Conservation (phyloP, 2,888 invertebrate species). For the Cheilosia variabilis region DNA sequence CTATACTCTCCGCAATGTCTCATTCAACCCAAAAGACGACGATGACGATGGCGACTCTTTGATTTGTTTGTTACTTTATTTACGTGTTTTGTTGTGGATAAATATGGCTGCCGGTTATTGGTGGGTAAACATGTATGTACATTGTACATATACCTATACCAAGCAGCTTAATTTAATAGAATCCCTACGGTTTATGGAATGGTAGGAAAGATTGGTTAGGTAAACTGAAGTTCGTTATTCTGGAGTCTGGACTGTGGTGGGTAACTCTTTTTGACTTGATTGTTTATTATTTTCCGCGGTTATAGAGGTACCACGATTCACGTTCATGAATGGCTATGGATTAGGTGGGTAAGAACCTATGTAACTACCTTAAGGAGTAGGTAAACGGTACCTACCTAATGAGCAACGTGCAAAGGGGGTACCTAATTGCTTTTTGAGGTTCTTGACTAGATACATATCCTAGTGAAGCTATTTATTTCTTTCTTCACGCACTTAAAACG, state of each 20-base stretch:
- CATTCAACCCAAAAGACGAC: conserved; percentile 44
- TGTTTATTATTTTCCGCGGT: conserved; percentile 1
- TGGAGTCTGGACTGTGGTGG: background rate
- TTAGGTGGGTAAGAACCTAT: background rate
- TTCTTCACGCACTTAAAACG: no score
- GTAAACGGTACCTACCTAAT: no score
- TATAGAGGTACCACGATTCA: conserved; percentile 59
- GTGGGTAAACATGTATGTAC: conserved; percentile 38
- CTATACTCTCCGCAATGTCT: conserved; percentile 1
- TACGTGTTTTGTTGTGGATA: conserved; percentile 33
- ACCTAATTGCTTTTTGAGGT: conserved; percentile 73
- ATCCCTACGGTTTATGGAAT: background rate
- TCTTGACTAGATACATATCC: conserved; percentile 37
- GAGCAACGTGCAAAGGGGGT: background rate
- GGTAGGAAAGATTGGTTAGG: conserved; percentile 7
- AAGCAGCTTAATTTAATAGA: no score
- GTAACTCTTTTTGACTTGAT: background rate
- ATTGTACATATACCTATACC: no score
- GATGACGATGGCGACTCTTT: conserved; percentile 24
- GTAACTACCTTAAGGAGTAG: background rate
- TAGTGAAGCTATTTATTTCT: conserved; percentile 19
- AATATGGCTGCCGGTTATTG: conserved; percentile 64
- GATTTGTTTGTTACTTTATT: conserved; percentile 21
- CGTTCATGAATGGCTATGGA: conserved; percentile 31
- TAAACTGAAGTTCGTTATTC: conserved; percentile 53